Evolutionary conservation across 2,888 invertebrate genomes (phyloP).

Genomic region (Macrosiphum euphorbiae): DNA sequence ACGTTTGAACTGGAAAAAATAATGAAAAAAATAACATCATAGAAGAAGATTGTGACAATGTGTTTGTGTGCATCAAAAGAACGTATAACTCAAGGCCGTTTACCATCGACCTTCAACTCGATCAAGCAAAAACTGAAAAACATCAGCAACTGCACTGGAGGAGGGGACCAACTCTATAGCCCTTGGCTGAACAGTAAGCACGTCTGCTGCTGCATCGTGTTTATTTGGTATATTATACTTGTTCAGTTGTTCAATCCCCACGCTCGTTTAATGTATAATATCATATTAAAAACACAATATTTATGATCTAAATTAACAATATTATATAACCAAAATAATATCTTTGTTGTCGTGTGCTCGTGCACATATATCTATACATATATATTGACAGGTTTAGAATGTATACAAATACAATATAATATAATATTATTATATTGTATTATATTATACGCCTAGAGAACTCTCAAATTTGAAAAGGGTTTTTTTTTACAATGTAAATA

Average conservation of each 20-base stretch:
- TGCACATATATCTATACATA: no score
- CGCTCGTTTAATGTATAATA: slow-evolving; percentile 9
- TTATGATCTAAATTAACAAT: not conserved
- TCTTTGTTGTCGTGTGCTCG: not conserved
- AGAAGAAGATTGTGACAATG: slow-evolving; percentile 63
- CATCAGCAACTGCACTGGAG: not conserved
- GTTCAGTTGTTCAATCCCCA: not conserved
- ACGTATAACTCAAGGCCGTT: slow-evolving; percentile 58
- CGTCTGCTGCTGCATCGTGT: slow-evolving; percentile 19
- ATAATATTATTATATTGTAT: not conserved
- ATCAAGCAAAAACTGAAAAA: slow-evolving; percentile 37
- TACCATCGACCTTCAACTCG: slow-evolving; percentile 59
- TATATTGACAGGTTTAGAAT: not conserved
- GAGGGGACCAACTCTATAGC: slow-evolving; percentile 39
- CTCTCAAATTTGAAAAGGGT: not conserved
- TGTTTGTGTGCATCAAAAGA: slow-evolving; percentile 61
- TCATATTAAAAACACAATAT: not conserved
- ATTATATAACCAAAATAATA: not conserved
- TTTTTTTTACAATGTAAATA: not conserved
- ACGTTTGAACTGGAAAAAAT: slow-evolving; percentile 57
- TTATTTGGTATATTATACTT: slow-evolving; percentile 19
- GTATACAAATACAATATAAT: not conserved
- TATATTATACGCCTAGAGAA: not conserved
- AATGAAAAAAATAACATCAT: slow-evolving; percentile 42
- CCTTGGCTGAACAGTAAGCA: slow-evolving; percentile 8